Conservation (phyloP, 2,888 invertebrate species). For the Lasioglossum vierecki region DNA sequence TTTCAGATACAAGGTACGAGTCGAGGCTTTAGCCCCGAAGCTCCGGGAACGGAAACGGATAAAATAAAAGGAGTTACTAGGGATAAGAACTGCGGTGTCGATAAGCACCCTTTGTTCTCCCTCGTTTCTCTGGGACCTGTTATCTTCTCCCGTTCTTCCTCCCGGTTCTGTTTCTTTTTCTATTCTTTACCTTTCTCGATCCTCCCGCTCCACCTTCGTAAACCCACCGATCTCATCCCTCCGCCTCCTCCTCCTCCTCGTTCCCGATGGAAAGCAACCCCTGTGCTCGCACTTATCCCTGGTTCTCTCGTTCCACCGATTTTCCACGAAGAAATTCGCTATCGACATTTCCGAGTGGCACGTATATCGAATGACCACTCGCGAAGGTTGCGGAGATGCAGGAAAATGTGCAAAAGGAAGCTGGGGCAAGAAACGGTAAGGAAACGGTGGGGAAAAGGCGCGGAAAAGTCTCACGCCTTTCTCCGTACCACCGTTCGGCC, state of each 20-base stretch:
- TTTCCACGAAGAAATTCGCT: constrained; percentile 72
- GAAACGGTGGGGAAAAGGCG: constrained; percentile 16
- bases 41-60: constrained; percentile 63
- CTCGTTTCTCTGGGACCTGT: constrained; percentile 55
- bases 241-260: constrained; percentile 16
- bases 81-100: constrained; percentile 79
- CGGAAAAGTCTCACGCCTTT: constrained; percentile 9
- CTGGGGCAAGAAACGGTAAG: neutral
- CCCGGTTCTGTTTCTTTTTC: constrained; percentile 28
- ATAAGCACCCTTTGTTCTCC: constrained; percentile 80
- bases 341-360: constrained; percentile 74
- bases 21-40: constrained; percentile 51
- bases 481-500: neutral
- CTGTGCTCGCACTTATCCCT: constrained; percentile 39
- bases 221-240: constrained; percentile 30
- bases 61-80: constrained; percentile 71
- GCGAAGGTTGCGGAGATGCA: constrained; percentile 34
- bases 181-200: constrained; percentile 24
- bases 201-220: neutral
- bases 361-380: constrained; percentile 62
- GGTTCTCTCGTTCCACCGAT: constrained; percentile 51
- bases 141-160: constrained; percentile 70
- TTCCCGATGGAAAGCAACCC: constrained; percentile 14
- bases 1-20: constrained; percentile 63
- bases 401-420: constrained; percentile 35